Evolutionary conservation across 2,888 invertebrate species (phyloP).

Genomic region (Oconnorella tubifera): DNA sequence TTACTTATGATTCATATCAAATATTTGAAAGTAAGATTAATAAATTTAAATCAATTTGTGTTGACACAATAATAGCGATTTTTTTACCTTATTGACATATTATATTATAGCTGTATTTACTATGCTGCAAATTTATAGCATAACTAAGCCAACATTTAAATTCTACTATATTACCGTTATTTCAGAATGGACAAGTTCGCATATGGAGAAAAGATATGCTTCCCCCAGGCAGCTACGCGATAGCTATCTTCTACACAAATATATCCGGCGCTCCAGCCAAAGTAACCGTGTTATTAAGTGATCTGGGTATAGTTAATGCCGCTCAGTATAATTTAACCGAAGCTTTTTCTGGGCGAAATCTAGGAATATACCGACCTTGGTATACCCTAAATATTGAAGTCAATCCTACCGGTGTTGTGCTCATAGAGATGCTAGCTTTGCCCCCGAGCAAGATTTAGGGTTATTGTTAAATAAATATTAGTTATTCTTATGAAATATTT

Average conservation of each 20-base stretch:
- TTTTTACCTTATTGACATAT: too few relatives aligned
- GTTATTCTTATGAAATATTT: too few relatives aligned
- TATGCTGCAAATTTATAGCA: too few relatives aligned
- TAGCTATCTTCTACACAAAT: constrained; percentile 33
- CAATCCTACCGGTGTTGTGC: constrained; percentile 36
- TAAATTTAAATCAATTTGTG: too few relatives aligned
- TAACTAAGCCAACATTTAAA: too few relatives aligned
- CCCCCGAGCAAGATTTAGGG: too few relatives aligned
- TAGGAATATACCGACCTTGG: constrained; percentile 39
- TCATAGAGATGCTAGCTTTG: constrained; percentile 18
- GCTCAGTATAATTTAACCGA: constrained; percentile 33
- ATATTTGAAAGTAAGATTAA: too few relatives aligned
- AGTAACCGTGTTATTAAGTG: constrained; percentile 24
- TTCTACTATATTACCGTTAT: too few relatives aligned
- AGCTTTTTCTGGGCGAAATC: constrained; percentile 26
- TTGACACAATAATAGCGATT: too few relatives aligned
- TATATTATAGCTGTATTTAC: too few relatives aligned
- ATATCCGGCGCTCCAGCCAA: constrained; percentile 30
- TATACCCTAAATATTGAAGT: constrained; percentile 36
- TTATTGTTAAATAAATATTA: too few relatives aligned
- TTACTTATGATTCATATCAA: too few relatives aligned
- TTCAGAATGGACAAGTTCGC: constrained; percentile 32
- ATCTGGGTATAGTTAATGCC: constrained; percentile 33
- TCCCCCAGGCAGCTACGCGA: constrained; percentile 34
- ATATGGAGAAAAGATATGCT: constrained; percentile 32